These are phyloP conservation scores for Coregonus ussuriensis DNA, from an alignment of 2,797 vertebrate species.

Conservation along the genomic window DNA sequence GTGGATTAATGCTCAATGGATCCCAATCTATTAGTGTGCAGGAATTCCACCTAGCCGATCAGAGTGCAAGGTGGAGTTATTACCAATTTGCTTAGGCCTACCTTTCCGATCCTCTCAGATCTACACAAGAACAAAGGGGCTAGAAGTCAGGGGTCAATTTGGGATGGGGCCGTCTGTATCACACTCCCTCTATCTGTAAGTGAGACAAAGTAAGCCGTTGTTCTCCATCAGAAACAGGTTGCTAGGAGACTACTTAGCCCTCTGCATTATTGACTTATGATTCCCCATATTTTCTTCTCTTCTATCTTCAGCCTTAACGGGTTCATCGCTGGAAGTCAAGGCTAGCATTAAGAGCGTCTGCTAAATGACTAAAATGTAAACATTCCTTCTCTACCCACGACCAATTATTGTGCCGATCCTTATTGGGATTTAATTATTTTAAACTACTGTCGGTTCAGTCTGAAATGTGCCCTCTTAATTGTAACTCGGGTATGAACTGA, in stretches of 20 bases:
- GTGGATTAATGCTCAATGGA: neutral
- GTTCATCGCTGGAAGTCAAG: neutral
- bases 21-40: neutral
- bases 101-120: neutral
- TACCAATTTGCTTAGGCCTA: neutral
- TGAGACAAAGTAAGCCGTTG: too few relatives aligned
- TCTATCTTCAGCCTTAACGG: neutral
- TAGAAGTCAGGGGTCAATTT: neutral
- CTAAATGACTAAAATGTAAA: too few relatives aligned
- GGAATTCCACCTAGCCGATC: too few relatives aligned
- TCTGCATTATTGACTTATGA: slow-evolving; percentile 9
- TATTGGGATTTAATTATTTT: neutral
- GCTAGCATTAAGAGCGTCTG: too few relatives aligned
- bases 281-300: slow-evolving; percentile 19
- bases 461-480: neutral
- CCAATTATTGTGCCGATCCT: neutral
- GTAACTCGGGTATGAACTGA: neutral
- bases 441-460: neutral
- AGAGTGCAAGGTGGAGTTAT: neutral
- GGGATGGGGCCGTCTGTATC: neutral
- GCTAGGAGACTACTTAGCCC: slow-evolving; percentile 42
- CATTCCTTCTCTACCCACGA: neutral
- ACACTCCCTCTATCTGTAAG: neutral
- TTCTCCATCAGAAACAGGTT: slow-evolving; percentile 25
- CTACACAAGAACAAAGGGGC: neutral